Conservation (phyloP, 1,140 invertebrate genomes). For the Lanistes nyassanus region DNA sequence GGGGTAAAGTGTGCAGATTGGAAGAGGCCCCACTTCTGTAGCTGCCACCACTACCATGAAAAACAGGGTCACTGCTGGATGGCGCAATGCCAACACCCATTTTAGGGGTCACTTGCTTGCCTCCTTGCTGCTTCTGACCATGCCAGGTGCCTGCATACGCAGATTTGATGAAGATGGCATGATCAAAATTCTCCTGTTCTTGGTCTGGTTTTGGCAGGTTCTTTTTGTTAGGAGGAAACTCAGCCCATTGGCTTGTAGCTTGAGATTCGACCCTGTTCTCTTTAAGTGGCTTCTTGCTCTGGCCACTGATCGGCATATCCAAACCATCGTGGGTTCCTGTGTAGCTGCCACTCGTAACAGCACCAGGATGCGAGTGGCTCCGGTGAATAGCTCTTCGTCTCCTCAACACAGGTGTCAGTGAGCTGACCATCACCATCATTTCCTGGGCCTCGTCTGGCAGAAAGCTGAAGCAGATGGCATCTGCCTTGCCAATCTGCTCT, state of each 20-base stretch:
- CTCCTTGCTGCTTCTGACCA: conserved; percentile 1
- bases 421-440: conserved; percentile 56
- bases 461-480: conserved; percentile 12
- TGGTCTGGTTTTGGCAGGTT: not conserved
- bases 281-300: not conserved
- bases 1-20: conserved; percentile 26
- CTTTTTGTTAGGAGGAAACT: no score
- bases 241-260: not conserved
- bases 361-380: not conserved
- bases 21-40: not conserved
- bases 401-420: conserved; percentile 53
- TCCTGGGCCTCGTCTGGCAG: conserved; percentile 43
- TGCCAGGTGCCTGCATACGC: conserved; percentile 39
- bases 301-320: not conserved
- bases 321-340: not conserved
- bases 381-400: conserved; percentile 28
- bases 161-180: conserved; percentile 29
- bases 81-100: conserved; percentile 33
- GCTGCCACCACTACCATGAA: not conserved
- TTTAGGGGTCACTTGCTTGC: conserved; percentile 19
- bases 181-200: not conserved
- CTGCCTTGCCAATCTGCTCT: not conserved
- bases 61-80: conserved; percentile 9
- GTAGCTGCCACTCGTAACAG: not conserved
- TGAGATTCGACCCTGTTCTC: not conserved